Conservation (phyloP, 2,888 invertebrate genomes). For the Nematopogon swammerdamellus region DNA sequence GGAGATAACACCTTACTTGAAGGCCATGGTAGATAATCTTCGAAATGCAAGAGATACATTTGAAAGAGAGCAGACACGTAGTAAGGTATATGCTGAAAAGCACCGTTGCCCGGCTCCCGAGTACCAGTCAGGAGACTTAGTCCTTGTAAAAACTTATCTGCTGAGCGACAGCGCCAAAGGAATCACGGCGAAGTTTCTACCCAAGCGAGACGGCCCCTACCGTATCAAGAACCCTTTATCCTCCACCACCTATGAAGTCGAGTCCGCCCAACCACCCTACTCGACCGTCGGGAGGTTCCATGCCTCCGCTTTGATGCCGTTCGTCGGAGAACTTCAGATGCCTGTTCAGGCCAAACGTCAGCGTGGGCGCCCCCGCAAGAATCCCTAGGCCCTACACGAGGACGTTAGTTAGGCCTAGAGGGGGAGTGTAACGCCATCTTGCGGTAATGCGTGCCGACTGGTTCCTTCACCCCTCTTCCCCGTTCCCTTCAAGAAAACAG, state of each 20-base stretch:
- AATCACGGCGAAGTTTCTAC: conserved; percentile 1
- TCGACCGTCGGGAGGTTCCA: neutral
- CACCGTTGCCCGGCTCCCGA: neutral
- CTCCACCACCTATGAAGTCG: conserved; percentile 2
- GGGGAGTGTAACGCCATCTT: conserved; percentile 1
- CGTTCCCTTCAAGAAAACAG: too few species aligned
- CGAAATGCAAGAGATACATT: neutral
- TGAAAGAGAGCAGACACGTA: neutral
- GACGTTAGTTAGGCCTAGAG: conserved; percentile 1
- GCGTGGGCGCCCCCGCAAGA: neutral
- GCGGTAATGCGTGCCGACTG: too few species aligned
- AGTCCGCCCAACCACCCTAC: neutral
- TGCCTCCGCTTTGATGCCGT: neutral
- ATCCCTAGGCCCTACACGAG: neutral
- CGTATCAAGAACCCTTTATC: neutral
- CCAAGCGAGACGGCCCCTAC: conserved; percentile 2
- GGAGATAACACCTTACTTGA: conserved; percentile 12
- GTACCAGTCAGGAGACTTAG: neutral
- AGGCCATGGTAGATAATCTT: neutral
- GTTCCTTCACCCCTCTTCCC: too few species aligned
- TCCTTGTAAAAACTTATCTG: conserved; percentile 1
- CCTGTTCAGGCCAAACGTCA: neutral
- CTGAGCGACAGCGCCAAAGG: conserved; percentile 2
- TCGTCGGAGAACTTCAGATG: neutral
- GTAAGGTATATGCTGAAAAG: conserved; percentile 1